These are phyloP conservation scores for Crenichthys baileyi DNA, from an alignment of 2,797 vertebrate genomes.

Conservation along the genomic window DNA sequence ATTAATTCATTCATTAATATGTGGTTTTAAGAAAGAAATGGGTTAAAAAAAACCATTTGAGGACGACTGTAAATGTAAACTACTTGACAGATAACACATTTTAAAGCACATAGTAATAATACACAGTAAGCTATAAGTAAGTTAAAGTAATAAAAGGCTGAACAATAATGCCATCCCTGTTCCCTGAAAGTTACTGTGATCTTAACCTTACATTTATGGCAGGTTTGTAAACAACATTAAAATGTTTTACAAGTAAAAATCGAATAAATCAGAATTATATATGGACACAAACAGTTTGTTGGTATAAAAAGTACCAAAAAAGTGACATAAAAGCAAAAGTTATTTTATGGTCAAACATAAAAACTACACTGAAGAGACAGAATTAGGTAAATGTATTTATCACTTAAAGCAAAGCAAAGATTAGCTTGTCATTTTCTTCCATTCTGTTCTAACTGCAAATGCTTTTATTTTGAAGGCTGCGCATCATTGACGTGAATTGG, in stretches of 20 bases:
- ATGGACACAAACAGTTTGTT: not conserved
- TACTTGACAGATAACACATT: not conserved
- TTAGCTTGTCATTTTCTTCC: not conserved
- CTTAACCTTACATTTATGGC: no score
- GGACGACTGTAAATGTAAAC: not conserved
- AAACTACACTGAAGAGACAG: not conserved
- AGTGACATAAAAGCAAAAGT: not conserved
- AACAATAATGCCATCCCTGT: not conserved
- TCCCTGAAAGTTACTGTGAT: no score
- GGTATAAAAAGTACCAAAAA: not conserved
- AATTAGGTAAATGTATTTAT: not conserved
- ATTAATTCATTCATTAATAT: not conserved
- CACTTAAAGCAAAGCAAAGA: not conserved
- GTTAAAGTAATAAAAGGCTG: not conserved
- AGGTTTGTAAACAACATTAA: no score
- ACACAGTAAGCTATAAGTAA: not conserved
- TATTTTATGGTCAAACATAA: not conserved
- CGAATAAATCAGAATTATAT: not conserved
- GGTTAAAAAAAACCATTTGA: not conserved
- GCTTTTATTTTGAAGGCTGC: conserved; percentile 47
- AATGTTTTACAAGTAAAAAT: not conserved
- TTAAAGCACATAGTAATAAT: not conserved
- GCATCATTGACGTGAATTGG: not conserved
- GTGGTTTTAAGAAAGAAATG: not conserved
- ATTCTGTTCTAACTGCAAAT: not conserved